Percentiles rank a stretch among this genome's conserved stretches.
Conservation (phyloP, 2,888 invertebrate genomes). For the Drosophila falleni region DNA sequence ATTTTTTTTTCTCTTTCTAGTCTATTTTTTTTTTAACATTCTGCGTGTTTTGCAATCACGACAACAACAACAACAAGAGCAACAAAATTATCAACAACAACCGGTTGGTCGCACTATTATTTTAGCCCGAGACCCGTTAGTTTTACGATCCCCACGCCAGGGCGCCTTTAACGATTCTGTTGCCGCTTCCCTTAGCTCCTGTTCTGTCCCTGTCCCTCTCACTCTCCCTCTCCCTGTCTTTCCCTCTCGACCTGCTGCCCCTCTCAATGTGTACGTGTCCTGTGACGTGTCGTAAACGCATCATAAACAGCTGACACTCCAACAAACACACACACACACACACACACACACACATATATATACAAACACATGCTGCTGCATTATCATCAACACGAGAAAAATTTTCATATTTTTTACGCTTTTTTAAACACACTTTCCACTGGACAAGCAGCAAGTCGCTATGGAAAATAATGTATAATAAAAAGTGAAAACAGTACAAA, state of each 20-base stretch:
- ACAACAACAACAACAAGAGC: constrained; percentile 9
- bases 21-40: constrained; percentile 27
- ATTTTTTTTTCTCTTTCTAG: constrained; percentile 5
- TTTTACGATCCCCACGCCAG: constrained; percentile 54
- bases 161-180: constrained; percentile 60
- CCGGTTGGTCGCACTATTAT: constrained; percentile 42
- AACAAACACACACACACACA: background rate
- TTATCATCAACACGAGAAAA: constrained; percentile 31
- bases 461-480: background rate
- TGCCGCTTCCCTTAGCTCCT: constrained; percentile 2
- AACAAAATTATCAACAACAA: constrained; percentile 33
- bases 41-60: constrained; percentile 56
- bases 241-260: background rate
- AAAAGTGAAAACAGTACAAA: background rate
- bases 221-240: background rate
- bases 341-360: background rate
- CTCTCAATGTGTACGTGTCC: constrained; percentile 50
- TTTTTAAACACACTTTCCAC: constrained; percentile 27
- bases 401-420: constrained; percentile 30
- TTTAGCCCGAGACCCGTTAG: constrained; percentile 48
- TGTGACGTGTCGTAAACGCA: constrained; percentile 74
- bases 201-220: background rate
- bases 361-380: constrained; percentile 29
- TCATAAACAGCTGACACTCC: constrained; percentile 68
- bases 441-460: constrained; percentile 12